Base-by-base conservation (phyloP, 2,113 vertebrate species). In the Saimiri boliviensis region DNA sequence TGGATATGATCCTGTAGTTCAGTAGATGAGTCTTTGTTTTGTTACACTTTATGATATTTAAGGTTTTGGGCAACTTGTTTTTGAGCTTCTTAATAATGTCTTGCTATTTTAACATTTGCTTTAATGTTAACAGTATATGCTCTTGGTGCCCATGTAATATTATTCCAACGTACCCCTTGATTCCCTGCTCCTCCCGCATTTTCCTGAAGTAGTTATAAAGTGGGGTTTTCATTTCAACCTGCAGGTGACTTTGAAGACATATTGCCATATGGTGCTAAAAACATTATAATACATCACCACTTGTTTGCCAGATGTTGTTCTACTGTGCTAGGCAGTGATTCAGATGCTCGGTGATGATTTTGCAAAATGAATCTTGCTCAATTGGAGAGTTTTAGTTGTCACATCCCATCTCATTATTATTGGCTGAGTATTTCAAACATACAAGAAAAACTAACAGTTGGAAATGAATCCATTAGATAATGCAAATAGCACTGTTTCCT, bases 291-390 rank as follows among this genome's bases (percentile, higher is more conserved):
- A 98, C 77, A 98, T 98, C 98, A 98, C 94, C 8, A 90, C 98
- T 98, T 98, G 96, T 98, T 99, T 98, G 98, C 98, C 98, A 99
- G 98, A 98, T 99, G 98, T 98, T 98, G 93, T 96, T 98, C 97
- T 97, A 87, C 97, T 97, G 94, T 96, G 96, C 93, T 92, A 98
- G 91, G 88, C 96, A 97, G 96, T 94, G 82, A 96, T 97, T 98
- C 97, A 96, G 96, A 98, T 87, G 96, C 92, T 97, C 58, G 47
- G 94, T 79, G 96, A 98, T 97, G 97, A 98, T 98, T 98, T 98
- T 98, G 95, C 91, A 98, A 98, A 98, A 98, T 96, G 97, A 96
- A 96, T 98, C 97, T 98, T 98, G 74, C 93, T 98, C 97, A 98
- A 98, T 16, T 94, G 96, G 87, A 97, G 77, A 92, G 81, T 97